Conservation (phyloP, 1,140 invertebrate species). For the Ceratina japonica region DNA sequence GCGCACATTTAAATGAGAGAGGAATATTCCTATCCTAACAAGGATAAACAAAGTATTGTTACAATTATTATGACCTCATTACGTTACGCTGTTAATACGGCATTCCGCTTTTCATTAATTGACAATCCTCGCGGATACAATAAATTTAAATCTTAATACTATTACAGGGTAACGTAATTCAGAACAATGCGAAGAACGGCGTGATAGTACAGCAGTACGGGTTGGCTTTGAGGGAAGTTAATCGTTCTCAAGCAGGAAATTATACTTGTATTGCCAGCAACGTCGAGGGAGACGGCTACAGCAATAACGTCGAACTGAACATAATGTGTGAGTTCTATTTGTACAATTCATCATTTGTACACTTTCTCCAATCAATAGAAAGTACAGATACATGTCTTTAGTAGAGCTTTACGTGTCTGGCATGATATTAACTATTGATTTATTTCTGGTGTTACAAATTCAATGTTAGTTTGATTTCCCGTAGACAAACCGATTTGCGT, state of each 20-base stretch:
- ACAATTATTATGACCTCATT: no score
- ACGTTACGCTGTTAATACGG: no score
- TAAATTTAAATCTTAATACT: no score
- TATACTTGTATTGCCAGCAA: constrained; percentile 94
- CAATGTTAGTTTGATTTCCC: constrained; percentile 49
- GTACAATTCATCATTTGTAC: neutral
- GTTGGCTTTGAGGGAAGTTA: constrained; percentile 88
- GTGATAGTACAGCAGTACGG: constrained; percentile 91
- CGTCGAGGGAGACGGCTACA: constrained; percentile 92
- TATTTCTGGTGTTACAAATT: neutral
- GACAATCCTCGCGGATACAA: no score
- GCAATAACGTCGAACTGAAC: constrained; percentile 88
- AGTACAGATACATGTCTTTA: neutral
- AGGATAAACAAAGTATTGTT: no score
- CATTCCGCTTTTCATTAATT: no score
- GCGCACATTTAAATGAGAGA: no score
- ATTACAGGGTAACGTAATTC: constrained; percentile 87
- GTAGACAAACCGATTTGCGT: constrained; percentile 92
- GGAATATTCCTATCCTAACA: no score
- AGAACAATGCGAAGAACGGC: constrained; percentile 89
- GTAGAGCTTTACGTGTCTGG: no score
- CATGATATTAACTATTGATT: no score
- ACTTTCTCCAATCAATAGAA: neutral
- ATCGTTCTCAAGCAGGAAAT: constrained; percentile 88
- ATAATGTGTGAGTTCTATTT: constrained; percentile 91